Percentiles rank a stretch among this genome's conserved stretches.
phyloP scores from a whole-genome alignment of 1,140 invertebrate species.

The Leptinotarsa texana region DNA sequence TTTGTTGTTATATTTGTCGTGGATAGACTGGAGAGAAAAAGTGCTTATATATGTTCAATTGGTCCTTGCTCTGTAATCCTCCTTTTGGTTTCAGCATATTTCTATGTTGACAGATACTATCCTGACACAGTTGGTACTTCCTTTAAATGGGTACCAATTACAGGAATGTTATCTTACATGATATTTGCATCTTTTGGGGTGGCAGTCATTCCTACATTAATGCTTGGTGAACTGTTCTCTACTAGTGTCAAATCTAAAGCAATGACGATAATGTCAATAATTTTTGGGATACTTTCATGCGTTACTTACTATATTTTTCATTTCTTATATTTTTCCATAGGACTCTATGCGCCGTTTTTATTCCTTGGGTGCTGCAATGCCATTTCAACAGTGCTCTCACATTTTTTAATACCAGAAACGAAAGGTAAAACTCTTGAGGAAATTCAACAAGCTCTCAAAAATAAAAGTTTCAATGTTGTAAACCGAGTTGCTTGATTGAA shows the following conservation, averaged over 20 bases:
- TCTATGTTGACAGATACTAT: constrained; percentile 32
- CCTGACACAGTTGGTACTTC: constrained; percentile 42
- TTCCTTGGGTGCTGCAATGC: constrained; percentile 75
- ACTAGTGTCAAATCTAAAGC: constrained; percentile 46
- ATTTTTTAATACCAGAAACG: constrained; percentile 86
- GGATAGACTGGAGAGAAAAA: constrained; percentile 31
- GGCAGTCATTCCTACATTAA: constrained; percentile 43
- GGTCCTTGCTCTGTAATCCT: constrained; percentile 34
- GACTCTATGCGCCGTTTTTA: constrained; percentile 76
- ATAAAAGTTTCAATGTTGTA: background rate
- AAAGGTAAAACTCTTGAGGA: constrained; percentile 53
- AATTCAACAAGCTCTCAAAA: constrained; percentile 9
- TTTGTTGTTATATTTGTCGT: constrained; percentile 4
- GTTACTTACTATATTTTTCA: constrained; percentile 52
- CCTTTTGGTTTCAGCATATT: constrained; percentile 59
- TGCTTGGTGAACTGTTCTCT: constrained; percentile 50
- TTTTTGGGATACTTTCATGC: constrained; percentile 40
- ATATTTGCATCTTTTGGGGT: constrained; percentile 43
- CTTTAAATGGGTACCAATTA: constrained; percentile 46
- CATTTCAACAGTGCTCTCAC: constrained; percentile 76
- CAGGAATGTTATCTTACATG: constrained; percentile 43
- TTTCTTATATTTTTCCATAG: constrained; percentile 60
- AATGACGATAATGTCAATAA: constrained; percentile 35
- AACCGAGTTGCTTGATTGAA: too few species aligned
- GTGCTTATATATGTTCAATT: constrained; percentile 36